Base-by-base conservation (phyloP, 1,140 invertebrate genomes). In the Drosophila cardini region DNA sequence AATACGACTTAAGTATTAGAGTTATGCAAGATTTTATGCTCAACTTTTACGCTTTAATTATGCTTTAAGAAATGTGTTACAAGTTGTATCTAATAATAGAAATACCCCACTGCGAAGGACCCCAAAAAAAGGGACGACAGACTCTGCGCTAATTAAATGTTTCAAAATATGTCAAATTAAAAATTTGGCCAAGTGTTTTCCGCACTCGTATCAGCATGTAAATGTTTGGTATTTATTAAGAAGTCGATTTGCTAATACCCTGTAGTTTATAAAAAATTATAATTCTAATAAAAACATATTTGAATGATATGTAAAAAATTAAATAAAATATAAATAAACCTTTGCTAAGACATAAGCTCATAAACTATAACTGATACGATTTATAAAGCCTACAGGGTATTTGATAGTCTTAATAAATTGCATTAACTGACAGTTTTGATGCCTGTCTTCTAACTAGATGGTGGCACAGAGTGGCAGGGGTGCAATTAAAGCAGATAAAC, bases 401-500 rank as follows among this genome's bases (percentile, higher is more conserved):
- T 8, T 10, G 0, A 2, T 6, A 52, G 36, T 43, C 15, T 7
- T 30, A n/a, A 30, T 68, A 3, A 15, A 61, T 26, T 52, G 16
- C 48, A n/a, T n/a, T n/a, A 7, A 10, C 5, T 18, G 9, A 36
- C 10, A 7, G 52, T 9, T 55, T 38, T 8, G 10, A 15, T 13
- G 34, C 15, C 46, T 21, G 45, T 53, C 52, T 74, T 75, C 34
- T 46, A 63, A 15, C 48, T 52, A 50, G 21, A 50, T 50, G 48
- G 13, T 26, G 13, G 11, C 26, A 13, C 48, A 13, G 40, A 26
- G 21, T 26, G 52, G 64, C 48, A 32, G 30, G 48, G 13, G 48
- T 7, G 77, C 80, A 87, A 87, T 87, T 87, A 89, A 89, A 89
- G 80, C 80, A 89, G 80, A 87, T 84, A 87, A 87, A 89, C 80